Percentiles rank a stretch among this genome's conserved stretches.
Evolutionary conservation across 2,888 invertebrate species (phyloP).

Genomic region (Limnephilus lunatus): DNA sequence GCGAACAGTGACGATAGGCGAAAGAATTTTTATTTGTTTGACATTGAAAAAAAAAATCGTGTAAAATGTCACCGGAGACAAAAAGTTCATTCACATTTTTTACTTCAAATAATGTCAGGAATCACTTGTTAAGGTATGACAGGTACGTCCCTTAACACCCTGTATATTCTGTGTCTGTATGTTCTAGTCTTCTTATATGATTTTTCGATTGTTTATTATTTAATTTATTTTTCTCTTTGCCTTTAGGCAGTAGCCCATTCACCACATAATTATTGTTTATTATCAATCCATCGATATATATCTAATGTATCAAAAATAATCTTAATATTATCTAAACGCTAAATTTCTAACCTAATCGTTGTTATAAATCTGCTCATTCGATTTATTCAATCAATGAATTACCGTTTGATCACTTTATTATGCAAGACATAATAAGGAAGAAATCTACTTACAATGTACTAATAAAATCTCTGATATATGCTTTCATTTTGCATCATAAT

Average conservation of each 20-base stretch:
- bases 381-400: background rate
- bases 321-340: background rate
- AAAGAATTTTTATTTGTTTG: too few relatives aligned
- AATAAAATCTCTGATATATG: background rate
- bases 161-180: too few relatives aligned
- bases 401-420: background rate
- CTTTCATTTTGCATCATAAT: background rate
- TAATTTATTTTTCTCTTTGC: background rate
- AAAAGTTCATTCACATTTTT: too few relatives aligned
- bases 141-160: too few relatives aligned
- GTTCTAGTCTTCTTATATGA: background rate
- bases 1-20: too few relatives aligned
- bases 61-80: too few relatives aligned
- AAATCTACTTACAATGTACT: background rate
- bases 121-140: too few relatives aligned
- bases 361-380: background rate
- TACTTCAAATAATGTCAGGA: too few relatives aligned
- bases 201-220: background rate
- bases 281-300: background rate
- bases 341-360: background rate
- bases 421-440: background rate
- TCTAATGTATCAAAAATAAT: background rate
- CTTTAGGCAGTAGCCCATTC: background rate
- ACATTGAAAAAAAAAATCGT: too few relatives aligned
- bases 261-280: background rate